Conservation (phyloP, 2,797 vertebrate genomes). For the Heteromormyrus szaboi region DNA sequence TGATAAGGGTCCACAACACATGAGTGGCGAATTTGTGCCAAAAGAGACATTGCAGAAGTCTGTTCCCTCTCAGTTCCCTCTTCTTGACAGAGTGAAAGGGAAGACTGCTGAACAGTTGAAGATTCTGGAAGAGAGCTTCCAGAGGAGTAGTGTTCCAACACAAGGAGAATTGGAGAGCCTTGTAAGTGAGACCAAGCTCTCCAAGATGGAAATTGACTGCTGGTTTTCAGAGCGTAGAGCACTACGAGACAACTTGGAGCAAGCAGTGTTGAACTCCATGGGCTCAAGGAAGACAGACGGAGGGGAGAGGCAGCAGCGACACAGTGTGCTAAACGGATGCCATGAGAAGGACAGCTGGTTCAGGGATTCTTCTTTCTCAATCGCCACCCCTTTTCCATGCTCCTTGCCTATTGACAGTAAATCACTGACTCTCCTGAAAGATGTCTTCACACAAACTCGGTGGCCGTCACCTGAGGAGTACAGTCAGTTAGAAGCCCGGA, state of each 20-base stretch:
- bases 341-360: slow-evolving; percentile 61
- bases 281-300: slow-evolving; percentile 62
- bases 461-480: slow-evolving; percentile 89
- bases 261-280: slow-evolving; percentile 86
- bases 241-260: slow-evolving; percentile 83
- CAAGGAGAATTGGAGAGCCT: slow-evolving; percentile 76
- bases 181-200: slow-evolving; percentile 69
- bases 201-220: slow-evolving; percentile 78
- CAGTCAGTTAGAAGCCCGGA: slow-evolving; percentile 75
- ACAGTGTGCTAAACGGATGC: slow-evolving; percentile 66
- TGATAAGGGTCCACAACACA: slow-evolving; percentile 67
- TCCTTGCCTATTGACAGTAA: slow-evolving; percentile 58
- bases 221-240: slow-evolving; percentile 89
- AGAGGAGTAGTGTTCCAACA: slow-evolving; percentile 79
- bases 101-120: slow-evolving; percentile 81
- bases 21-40: slow-evolving; percentile 59
- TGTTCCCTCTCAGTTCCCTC: slow-evolving; percentile 64
- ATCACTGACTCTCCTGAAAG: slow-evolving; percentile 76
- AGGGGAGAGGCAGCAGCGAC: slow-evolving; percentile 46
- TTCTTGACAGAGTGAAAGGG: slow-evolving; percentile 77
- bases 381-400: slow-evolving; percentile 47
- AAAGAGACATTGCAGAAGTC: slow-evolving; percentile 63
- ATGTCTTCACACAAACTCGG: slow-evolving; percentile 76
- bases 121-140: slow-evolving; percentile 82
- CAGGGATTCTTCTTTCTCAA: slow-evolving; percentile 55